Percentiles rank a stretch among this genome's conserved stretches.
phyloP scores from a whole-genome alignment of 2,888 invertebrate genomes.

The Embidobia sp. region DNA sequence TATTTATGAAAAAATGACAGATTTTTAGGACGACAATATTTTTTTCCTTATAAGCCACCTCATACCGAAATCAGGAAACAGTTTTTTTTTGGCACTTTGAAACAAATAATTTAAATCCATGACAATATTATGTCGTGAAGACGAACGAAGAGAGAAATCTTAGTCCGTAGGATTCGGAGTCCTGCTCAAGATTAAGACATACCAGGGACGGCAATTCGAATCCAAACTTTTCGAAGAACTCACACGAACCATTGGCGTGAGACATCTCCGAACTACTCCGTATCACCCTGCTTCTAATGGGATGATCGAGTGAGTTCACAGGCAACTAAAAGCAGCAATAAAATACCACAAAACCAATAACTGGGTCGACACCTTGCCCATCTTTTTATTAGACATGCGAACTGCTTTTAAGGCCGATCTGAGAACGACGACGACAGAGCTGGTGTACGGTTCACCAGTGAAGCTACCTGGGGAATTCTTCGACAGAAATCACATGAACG shows the following conservation, averaged over 20 bases:
- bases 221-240: not conserved
- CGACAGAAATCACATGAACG: no score
- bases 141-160: no score
- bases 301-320: not conserved
- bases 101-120: no score
- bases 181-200: constrained; percentile 63
- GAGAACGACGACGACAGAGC: not conserved
- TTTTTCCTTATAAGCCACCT: no score
- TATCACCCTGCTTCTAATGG: not conserved
- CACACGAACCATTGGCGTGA: not conserved
- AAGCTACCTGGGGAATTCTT: not conserved
- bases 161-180: no score
- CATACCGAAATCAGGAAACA: no score
- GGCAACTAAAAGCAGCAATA: not conserved
- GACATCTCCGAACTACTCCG: not conserved
- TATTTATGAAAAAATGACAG: no score
- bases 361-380: not conserved
- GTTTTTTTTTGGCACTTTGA: no score
- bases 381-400: not conserved
- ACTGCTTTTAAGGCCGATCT: not conserved
- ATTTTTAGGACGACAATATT: no score
- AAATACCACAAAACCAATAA: not conserved
- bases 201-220: constrained; percentile 58
- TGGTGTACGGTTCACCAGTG: not conserved
- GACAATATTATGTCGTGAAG: no score